These are phyloP conservation scores for Dreissena polymorpha DNA, from an alignment of 1,140 invertebrate genomes.

Conservation along the genomic window DNA sequence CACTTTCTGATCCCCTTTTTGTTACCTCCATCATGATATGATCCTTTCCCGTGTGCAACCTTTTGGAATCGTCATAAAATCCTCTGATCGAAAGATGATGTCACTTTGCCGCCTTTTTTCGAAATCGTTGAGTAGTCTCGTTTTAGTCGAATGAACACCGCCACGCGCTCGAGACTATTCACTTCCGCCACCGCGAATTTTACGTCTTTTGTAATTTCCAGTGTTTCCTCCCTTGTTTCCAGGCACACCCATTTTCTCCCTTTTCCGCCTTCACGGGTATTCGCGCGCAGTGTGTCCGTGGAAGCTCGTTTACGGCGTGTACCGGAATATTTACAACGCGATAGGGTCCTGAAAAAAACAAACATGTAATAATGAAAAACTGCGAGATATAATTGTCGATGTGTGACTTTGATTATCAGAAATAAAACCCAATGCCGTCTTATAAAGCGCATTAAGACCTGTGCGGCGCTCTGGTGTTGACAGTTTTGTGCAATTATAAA, in stretches of 20 bases:
- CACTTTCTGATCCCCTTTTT: too few relatives aligned
- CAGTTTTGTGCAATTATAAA: too few relatives aligned
- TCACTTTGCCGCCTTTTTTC: conserved; percentile 65
- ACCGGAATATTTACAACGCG: conserved; percentile 21
- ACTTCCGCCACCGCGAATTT: conserved; percentile 76
- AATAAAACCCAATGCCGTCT: too few relatives aligned
- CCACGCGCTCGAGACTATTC: conserved; percentile 62
- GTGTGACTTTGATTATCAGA: too few relatives aligned
- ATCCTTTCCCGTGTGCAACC: conserved; percentile 70
- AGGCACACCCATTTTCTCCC: conserved; percentile 70
- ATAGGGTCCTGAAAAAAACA: conserved; percentile 26
- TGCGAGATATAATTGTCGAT: too few relatives aligned
- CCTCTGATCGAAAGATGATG: conserved; percentile 74
- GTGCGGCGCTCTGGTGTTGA: too few relatives aligned
- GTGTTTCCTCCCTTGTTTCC: conserved; percentile 65
- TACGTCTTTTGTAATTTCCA: conserved; percentile 71
- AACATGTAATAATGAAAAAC: too few relatives aligned
- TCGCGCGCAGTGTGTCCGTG: conserved; percentile 60
- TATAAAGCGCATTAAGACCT: too few relatives aligned
- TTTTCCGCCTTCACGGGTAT: conserved; percentile 73
- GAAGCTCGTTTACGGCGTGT: conserved; percentile 39
- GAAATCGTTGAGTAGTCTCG: conserved; percentile 72
- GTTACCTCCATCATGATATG: conserved; percentile 73
- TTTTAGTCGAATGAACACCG: conserved; percentile 75
- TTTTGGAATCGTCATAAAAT: conserved; percentile 67